A percentile compares a stretch with the other conserved stretches of the same genome.
These are phyloP conservation scores for Trogon melanurus DNA, from an alignment of 2,113 vertebrate genomes.

Conservation along the genomic window DNA sequence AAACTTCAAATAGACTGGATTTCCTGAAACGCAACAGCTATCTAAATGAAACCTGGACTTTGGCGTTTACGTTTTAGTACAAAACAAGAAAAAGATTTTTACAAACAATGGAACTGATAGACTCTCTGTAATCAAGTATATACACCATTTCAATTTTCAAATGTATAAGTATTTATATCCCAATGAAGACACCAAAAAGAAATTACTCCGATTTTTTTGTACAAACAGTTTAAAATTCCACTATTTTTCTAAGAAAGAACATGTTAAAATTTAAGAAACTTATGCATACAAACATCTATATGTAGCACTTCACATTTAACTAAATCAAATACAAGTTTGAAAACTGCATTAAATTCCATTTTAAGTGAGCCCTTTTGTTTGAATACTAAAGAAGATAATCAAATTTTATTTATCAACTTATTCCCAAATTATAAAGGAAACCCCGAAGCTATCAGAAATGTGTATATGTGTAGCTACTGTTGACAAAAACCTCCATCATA, in stretches of 20 bases:
- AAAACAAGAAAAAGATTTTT: neutral
- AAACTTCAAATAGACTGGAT: neutral
- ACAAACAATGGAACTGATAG: neutral
- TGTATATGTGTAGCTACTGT: neutral
- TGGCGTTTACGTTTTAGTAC: neutral
- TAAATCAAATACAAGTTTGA: neutral
- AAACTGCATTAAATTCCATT: neutral
- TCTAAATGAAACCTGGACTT: neutral
- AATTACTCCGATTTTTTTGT: neutral
- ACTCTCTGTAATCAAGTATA: neutral
- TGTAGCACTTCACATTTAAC: neutral
- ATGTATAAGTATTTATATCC: neutral
- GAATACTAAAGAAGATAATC: neutral
- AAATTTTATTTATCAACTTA: neutral
- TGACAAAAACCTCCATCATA: slow-evolving; percentile 14
- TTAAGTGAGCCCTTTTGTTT: neutral
- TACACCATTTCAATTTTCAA: neutral
- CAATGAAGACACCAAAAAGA: neutral
- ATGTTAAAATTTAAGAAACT: neutral
- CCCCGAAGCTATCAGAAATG: slow-evolving; percentile 14
- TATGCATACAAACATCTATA: neutral
- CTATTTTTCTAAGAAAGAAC: neutral
- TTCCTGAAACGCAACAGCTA: neutral
- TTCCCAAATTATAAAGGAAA: neutral
- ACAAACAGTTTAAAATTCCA: neutral